Evolutionary conservation across 2,888 invertebrate genomes (phyloP).

Genomic region (Drosophila subsilvestris): DNA sequence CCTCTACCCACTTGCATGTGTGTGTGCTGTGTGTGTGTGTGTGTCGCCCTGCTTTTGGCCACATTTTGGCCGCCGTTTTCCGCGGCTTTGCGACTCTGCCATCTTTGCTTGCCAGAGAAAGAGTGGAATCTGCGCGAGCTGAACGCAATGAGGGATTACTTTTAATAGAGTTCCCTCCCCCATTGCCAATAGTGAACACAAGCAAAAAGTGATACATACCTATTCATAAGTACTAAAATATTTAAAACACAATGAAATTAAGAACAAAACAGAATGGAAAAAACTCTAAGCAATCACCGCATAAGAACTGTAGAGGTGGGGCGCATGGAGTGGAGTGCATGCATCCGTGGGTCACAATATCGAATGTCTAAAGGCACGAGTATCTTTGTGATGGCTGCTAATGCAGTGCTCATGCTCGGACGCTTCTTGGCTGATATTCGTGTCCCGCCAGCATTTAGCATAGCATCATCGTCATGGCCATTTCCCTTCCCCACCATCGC

Average conservation of each 20-base stretch:
- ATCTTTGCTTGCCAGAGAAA: constrained; percentile 43
- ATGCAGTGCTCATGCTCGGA: constrained; percentile 3
- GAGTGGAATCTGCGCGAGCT: neutral
- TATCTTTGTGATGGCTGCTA: constrained; percentile 12
- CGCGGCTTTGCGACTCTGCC: constrained; percentile 48
- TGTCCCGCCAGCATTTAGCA: constrained; percentile 75
- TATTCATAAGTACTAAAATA: too few relatives aligned
- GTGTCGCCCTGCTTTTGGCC: constrained; percentile 64
- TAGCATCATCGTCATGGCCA: constrained; percentile 51
- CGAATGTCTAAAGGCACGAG: too few relatives aligned
- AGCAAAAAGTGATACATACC: too few relatives aligned
- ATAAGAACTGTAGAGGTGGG: too few relatives aligned
- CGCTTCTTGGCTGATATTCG: constrained; percentile 67
- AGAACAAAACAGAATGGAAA: too few relatives aligned
- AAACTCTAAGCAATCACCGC: too few relatives aligned
- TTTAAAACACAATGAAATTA: too few relatives aligned
- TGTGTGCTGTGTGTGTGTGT: neutral
- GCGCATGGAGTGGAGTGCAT: too few relatives aligned
- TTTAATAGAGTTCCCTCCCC: too few relatives aligned
- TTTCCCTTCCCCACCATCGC: constrained; percentile 35
- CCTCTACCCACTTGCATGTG: constrained; percentile 19
- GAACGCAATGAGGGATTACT: too few relatives aligned
- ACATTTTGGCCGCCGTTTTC: constrained; percentile 60
- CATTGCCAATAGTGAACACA: too few relatives aligned
- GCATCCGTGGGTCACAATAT: too few relatives aligned